Evolutionary conservation across 2,797 vertebrate genomes (phyloP).

Genomic region (Novumbra hubbsi): DNA sequence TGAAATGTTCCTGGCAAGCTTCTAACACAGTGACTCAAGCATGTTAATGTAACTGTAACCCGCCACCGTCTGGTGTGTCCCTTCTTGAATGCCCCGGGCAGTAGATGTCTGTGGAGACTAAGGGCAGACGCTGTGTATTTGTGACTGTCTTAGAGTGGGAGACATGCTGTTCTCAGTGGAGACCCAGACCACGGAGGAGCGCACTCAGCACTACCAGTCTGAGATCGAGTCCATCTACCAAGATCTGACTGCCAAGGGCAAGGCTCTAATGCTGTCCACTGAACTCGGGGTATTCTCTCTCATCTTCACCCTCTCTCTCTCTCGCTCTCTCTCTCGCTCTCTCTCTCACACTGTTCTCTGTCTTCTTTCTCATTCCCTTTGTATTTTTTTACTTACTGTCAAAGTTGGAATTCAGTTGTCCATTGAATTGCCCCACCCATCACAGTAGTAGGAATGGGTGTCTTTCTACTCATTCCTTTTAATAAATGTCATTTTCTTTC

Average conservation of each 20-base stretch:
- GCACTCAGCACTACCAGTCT: conserved; percentile 92
- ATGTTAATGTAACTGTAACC: not conserved
- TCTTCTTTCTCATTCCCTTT: not conserved
- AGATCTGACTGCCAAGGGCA: conserved; percentile 93
- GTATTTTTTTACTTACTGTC: not conserved
- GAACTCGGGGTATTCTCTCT: conserved; percentile 82
- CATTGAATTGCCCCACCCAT: not conserved
- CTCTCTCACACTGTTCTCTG: not conserved
- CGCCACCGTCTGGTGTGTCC: not conserved
- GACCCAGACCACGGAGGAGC: conserved; percentile 94
- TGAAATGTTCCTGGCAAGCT: not conserved
- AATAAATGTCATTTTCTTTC: not conserved
- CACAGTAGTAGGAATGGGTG: no score
- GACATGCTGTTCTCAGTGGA: conserved; percentile 97
- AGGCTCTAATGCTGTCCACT: conserved; percentile 87
- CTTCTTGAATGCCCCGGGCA: not conserved
- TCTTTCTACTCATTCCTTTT: no score
- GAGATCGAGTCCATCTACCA: conserved; percentile 97
- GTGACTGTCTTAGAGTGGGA: conserved; percentile 78
- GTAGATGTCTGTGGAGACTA: not conserved
- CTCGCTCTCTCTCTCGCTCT: not conserved
- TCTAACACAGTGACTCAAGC: not conserved
- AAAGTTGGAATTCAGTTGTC: not conserved
- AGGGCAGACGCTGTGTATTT: conserved; percentile 1
- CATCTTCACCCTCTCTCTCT: not conserved